Evolutionary conservation across 2,113 vertebrate genomes (phyloP), one percentile per base, ranked within the genome.

Genomic region (Stercorarius parasiticus): DNA sequence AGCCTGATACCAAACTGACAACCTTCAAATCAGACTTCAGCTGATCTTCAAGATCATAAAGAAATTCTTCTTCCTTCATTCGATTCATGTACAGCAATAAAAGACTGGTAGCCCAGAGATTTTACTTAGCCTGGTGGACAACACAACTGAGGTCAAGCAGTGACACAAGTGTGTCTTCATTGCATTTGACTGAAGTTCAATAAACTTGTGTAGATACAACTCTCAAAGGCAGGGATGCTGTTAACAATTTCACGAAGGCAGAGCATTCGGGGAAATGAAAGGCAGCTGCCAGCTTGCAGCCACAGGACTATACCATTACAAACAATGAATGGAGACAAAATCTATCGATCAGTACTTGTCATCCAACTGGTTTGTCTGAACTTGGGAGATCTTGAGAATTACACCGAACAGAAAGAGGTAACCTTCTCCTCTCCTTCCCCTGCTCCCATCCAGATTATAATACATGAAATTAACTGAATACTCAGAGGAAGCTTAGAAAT

Each of bases 1-100:
- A 59, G 55, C 62, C 81, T 91, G 76, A 96, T 93, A 87, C 78
- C 56, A 91, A 94, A 90, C 43, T 47, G 38, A 58, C 92, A 91
- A 13, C 40, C 76, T 90, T 45, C 82, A 87, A 76, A 77, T 85
- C 65, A 70, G 61, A 80, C 34, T 78, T 90, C 36, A 76, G 49
- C 77, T 40, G 50, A 85, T 88, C 50, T 58, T 47, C 40, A 61
- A 61, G 80, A 50, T 47, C 56, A 43, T 30, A 42, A 49, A 87
- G 86, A 47, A 64, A 69, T 47, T 27, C 30, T 40, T 73, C 30
- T 70, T 49, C 43, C 73, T 40, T 47, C 18, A 23, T 55, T 59
- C 86, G 49, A 15, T 65, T 52, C 38, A 6, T 34, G 58, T 38
- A 27, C n/a, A 95, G 58, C 76, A 94, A 72, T 82, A 72, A 86